Evolutionary conservation across 2,113 vertebrate genomes (phyloP), one percentile per base, ranked within the genome.

Genomic region (Mohoua ochrocephala): DNA sequence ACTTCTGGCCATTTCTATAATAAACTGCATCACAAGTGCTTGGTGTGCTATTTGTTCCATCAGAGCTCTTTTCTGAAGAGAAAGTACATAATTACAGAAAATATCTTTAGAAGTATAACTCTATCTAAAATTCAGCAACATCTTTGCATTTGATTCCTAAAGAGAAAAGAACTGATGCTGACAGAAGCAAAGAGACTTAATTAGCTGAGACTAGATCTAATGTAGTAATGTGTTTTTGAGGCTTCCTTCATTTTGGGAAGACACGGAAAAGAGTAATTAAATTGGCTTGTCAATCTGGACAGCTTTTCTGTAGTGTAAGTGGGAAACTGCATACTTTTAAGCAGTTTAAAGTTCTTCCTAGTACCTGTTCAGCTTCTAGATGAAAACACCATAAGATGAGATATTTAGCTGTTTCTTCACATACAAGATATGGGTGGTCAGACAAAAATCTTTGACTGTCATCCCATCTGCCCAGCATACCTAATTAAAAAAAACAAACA

Each of bases 41-140:
- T 99, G 99, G 92, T 99, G 99, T 57, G 99, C 99, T 92, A 99
- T 98, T 98, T 99, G 99, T 97, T 98, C 98, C 99, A 99, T 99
- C 80, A 99, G 92, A 14, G 99, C 99, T 84, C 98, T 98, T 97
- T 99, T 99, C 99, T 99, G 97, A 87, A 97, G 96, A 95, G 84
- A 79, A 79, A 79, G 49, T 54, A 65, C 30, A 73, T 54, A 80
- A 70, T 74, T 76, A 52, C 57, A 79, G 80, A 53, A 87, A 50
- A 86, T 47, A 63, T 57, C 23, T 70, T 70, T 39, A 52, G 42
- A 91, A 79, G 31, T 53, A 57, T 44, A 56, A 80, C 45, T 78
- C 64, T 47, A 57, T 56, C 53, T 71, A 81, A 85, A 77, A 53
- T 79, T 53, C n/a, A 91, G 33, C 52, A 65, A 37, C 57, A 44